A percentile compares a stretch with the other conserved stretches of the same genome.
phyloP scores from a whole-genome alignment of 2,888 invertebrate species.

The Diaphora mendica region DNA sequence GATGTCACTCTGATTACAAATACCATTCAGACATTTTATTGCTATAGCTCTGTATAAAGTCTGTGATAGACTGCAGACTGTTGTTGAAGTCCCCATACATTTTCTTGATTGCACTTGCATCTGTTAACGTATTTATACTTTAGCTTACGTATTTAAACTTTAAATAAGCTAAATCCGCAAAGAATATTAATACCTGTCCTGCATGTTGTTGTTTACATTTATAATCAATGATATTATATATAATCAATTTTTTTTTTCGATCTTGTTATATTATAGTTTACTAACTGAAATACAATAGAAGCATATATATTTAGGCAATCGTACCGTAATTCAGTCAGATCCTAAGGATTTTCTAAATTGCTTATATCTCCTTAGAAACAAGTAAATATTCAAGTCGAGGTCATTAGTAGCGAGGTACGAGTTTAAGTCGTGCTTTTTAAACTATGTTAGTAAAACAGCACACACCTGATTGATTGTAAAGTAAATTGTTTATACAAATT shows the following conservation, averaged over 20 bases:
- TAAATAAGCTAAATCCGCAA: not conserved
- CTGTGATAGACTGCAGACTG: slow-evolving; percentile 66
- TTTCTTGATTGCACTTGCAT: slow-evolving; percentile 43
- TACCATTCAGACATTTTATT: slow-evolving; percentile 71
- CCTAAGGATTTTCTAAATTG: too few species aligned
- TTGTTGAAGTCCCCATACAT: slow-evolving; percentile 51
- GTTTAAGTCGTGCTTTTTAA: not conserved
- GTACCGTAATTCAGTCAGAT: not conserved
- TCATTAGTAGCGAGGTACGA: not conserved
- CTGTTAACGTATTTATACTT: not conserved
- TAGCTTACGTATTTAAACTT: not conserved
- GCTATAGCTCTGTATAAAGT: slow-evolving; percentile 68
- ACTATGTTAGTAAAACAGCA: slow-evolving; percentile 3
- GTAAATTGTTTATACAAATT: not conserved
- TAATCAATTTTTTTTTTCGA: not conserved
- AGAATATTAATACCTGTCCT: not conserved
- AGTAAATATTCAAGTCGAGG: too few species aligned
- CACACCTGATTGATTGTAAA: not conserved
- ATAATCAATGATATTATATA: too few species aligned
- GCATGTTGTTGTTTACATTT: not conserved
- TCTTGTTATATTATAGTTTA: not conserved
- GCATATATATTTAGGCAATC: not conserved
- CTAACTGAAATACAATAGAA: not conserved
- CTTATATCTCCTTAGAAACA: too few species aligned
- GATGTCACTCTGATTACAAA: slow-evolving; percentile 68